These are phyloP conservation scores for Galeruca laticollis DNA, from an alignment of 2,888 invertebrate species.

Conservation along the genomic window DNA sequence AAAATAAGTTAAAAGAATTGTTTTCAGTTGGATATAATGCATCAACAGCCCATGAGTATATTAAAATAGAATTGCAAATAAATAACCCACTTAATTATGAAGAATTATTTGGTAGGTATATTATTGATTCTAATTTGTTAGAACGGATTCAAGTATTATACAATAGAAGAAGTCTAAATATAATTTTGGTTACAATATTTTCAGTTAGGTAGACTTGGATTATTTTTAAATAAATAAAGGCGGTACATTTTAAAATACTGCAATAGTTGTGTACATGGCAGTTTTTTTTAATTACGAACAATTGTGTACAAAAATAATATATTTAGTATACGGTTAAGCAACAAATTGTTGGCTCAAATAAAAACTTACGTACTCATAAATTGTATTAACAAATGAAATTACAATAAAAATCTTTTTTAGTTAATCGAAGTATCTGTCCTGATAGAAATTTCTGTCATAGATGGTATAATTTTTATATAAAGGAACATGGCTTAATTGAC, in stretches of 20 bases:
- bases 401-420: conserved; percentile 8
- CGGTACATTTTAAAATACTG: background rate
- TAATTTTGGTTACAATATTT: no score
- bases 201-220: no score
- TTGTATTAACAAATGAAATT: no score
- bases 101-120: conserved; percentile 22
- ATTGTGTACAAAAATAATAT: no score
- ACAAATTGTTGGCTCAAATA: no score
- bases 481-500: conserved; percentile 19
- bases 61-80: conserved; percentile 24
- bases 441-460: conserved; percentile 30
- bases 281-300: no score
- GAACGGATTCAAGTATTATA: no score
- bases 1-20: conserved; percentile 16
- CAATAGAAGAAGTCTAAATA: no score
- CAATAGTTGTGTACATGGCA: no score
- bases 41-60: conserved; percentile 23
- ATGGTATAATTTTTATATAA: conserved; percentile 22
- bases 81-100: conserved; percentile 25
- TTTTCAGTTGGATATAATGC: conserved; percentile 25
- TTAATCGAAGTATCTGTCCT: conserved; percentile 28
- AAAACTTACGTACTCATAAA: background rate
- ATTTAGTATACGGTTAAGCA: no score
- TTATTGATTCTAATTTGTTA: background rate
- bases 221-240: no score